These are phyloP conservation scores for Diarsia brunnea DNA, from an alignment of 2,888 invertebrate genomes.

Conservation along the genomic window DNA sequence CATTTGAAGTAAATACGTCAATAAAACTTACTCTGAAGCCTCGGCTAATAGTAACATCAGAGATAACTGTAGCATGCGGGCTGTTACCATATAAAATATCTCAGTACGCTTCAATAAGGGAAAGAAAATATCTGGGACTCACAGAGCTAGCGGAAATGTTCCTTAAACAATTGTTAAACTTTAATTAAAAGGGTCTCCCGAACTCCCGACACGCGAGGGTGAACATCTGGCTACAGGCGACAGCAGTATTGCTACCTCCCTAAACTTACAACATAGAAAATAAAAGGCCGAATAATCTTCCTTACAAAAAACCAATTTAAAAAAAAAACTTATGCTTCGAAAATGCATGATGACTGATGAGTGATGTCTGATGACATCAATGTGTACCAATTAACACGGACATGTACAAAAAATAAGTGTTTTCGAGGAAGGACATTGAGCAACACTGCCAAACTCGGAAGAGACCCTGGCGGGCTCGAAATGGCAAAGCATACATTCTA, in stretches of 20 bases:
- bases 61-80: conserved; percentile 75
- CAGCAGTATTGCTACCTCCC: conserved; percentile 1
- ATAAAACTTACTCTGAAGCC: conserved; percentile 73
- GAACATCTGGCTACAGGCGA: conserved; percentile 24
- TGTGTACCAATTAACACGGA: conserved; percentile 61
- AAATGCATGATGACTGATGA: conserved; percentile 46
- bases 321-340: background rate
- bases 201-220: conserved; percentile 7
- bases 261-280: conserved; percentile 7
- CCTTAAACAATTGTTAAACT: conserved; percentile 27
- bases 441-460: conserved; percentile 69
- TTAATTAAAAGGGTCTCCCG: conserved; percentile 34
- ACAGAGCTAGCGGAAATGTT: conserved; percentile 4
- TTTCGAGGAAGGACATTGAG: conserved; percentile 63
- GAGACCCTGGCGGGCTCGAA: conserved; percentile 73
- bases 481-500: conserved; percentile 68
- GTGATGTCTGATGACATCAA: conserved; percentile 53
- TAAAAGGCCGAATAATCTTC: background rate
- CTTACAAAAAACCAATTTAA: background rate
- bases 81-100: conserved; percentile 63
- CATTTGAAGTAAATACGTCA: conserved; percentile 76
- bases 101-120: conserved; percentile 44
- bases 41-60: conserved; percentile 67
- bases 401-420: conserved; percentile 60
- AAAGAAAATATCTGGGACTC: conserved; percentile 24